phyloP scores from a whole-genome alignment of 2,797 vertebrate species.

The Cryptoblepharus egeriae region DNA sequence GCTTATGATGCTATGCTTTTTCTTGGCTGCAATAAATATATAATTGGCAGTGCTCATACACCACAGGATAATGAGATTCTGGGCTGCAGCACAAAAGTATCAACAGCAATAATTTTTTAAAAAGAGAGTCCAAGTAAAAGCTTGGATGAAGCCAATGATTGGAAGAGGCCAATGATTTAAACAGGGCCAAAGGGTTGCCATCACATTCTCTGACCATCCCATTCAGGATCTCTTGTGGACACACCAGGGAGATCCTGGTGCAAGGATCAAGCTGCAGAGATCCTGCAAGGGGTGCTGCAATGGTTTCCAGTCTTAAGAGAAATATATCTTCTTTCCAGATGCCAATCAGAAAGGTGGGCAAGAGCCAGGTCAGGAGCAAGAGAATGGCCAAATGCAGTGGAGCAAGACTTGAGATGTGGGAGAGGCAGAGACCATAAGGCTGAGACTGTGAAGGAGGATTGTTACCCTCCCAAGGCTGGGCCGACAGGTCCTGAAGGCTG shows the following conservation, averaged over 20 bases:
- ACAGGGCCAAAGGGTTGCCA: not conserved
- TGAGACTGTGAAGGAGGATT: too few species aligned
- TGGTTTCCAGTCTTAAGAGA: not conserved
- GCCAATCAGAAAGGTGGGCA: not conserved
- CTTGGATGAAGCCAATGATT: too few species aligned
- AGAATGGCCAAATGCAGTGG: fast-evolving
- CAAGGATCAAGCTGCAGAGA: too few species aligned
- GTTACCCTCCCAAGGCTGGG: slow-evolving; percentile 6
- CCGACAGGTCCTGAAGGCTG: not conserved
- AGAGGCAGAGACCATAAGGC: too few species aligned
- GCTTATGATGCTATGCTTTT: too few species aligned
- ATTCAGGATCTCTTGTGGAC: fast-evolving
- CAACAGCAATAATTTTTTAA: slow-evolving; percentile 34
- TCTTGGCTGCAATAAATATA: slow-evolving; percentile 59
- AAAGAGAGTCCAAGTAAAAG: slow-evolving; percentile 12
- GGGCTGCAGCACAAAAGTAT: slow-evolving; percentile 47
- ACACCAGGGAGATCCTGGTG: not conserved
- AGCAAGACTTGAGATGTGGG: not conserved
- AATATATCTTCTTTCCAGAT: not conserved
- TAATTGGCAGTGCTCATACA: slow-evolving; percentile 60
- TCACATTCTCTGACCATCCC: not conserved
- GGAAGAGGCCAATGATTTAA: fast-evolving
- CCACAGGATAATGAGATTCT: slow-evolving; percentile 54
- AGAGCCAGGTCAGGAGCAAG: fast-evolving
- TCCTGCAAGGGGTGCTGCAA: not conserved